phyloP scores from a whole-genome alignment of 2,888 invertebrate genomes.

The Mamestra brassicae region DNA sequence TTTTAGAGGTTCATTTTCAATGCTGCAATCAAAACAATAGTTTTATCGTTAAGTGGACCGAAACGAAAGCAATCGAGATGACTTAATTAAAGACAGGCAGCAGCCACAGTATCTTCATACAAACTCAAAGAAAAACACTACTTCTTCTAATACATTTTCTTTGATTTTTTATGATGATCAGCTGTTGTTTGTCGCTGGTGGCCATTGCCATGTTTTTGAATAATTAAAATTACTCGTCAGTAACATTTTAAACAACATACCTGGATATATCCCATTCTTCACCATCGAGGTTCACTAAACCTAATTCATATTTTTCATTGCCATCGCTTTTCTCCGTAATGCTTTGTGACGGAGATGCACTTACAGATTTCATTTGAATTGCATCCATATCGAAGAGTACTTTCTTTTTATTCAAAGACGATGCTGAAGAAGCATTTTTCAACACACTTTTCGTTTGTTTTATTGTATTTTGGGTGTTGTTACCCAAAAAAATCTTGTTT shows the following conservation, averaged over 20 bases:
- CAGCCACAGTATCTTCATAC: no score
- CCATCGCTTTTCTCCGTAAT: conserved; percentile 83
- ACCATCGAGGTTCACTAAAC: conserved; percentile 84
- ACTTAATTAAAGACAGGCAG: no score
- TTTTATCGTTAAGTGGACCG: not conserved
- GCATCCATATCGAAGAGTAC: conserved; percentile 92
- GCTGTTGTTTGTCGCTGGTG: no score
- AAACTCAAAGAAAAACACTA: no score
- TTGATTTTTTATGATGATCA: no score
- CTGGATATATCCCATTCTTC: conserved; percentile 91
- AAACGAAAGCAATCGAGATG: not conserved
- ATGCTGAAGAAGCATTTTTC: conserved; percentile 90
- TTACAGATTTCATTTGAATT: conserved; percentile 89
- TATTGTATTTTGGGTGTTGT: conserved; percentile 70
- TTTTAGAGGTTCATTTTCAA: conserved; percentile 84
- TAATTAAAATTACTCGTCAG: not conserved
- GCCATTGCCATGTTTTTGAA: no score
- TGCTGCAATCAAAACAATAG: conserved; percentile 77
- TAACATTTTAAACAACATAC: conserved; percentile 70
- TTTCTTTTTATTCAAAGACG: conserved; percentile 91
- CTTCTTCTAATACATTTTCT: no score
- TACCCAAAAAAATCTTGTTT: conserved; percentile 75
- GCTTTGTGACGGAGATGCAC: conserved; percentile 89
- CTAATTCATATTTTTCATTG: conserved; percentile 83
- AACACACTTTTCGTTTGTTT: conserved; percentile 90